Conservation (phyloP, 2,113 vertebrate genomes). For the Phaethon lepturus region DNA sequence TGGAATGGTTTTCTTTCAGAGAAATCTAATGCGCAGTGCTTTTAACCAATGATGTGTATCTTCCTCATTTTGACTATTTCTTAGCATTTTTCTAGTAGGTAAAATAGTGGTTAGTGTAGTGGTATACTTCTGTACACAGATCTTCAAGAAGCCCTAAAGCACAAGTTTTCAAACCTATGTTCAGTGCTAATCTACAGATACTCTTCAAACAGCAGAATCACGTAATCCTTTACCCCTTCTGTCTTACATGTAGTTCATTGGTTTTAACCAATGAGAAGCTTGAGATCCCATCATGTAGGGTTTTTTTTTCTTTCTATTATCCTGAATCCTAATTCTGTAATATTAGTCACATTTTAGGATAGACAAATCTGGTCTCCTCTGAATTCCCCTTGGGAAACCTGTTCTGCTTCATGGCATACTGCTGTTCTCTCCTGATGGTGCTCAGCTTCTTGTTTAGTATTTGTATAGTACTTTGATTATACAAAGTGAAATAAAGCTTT, state of each 20-base stretch:
- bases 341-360: neutral
- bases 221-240: fast-evolving
- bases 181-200: neutral
- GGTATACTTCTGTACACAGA: neutral
- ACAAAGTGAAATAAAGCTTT: neutral
- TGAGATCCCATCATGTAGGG: fast-evolving
- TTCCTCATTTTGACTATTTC: neutral
- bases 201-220: neutral
- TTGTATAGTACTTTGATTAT: neutral
- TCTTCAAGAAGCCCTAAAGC: neutral
- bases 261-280: neutral
- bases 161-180: neutral
- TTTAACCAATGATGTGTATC: neutral
- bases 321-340: neutral
- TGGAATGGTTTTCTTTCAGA: neutral
- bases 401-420: neutral
- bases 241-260: neutral
- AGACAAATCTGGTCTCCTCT: neutral
- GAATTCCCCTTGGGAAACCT: neutral
- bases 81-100: neutral
- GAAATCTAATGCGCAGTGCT: neutral
- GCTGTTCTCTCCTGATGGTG: neutral
- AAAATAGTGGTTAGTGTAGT: neutral
- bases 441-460: neutral
- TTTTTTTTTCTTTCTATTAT: neutral